Base-by-base conservation (phyloP, 2,888 invertebrate genomes). In the Hemithea aestivaria region DNA sequence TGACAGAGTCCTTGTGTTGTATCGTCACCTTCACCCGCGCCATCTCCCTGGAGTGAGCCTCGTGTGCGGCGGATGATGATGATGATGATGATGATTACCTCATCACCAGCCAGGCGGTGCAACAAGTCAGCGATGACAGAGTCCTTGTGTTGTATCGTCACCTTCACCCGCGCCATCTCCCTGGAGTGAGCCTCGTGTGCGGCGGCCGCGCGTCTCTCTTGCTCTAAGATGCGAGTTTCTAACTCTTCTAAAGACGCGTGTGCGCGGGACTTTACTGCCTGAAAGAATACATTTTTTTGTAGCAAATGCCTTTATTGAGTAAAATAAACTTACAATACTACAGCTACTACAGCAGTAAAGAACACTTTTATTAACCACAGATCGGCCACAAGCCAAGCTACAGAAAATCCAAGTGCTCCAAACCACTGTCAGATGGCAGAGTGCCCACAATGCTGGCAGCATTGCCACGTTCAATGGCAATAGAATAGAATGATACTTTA, bases 261-360 rank as follows among this genome's bases (percentile, higher is more conserved):
- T 0, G 89, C 89, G 10, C 84, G 81, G 10, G 82, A 70, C 53
- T 88, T 88, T 7, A 89, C 88, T 22, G 65, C 68, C 89, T 88
- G 25, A 1, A 6, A 6, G 11, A n/a, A 12, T 9, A 25, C 11
- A 20, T n/a, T 23, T 7, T 22, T 21, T 20, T n/a, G 10, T 4
- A 16, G 5, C 2, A 16, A 16, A 16, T 2, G 5, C 2, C 16
- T 16, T n/a, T n/a, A n/a, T n/a, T n/a, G n/a, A n/a, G n/a, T n/a
- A n/a, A n/a, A n/a, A n/a, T n/a, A n/a, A n/a, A n/a, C n/a, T n/a
- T n/a, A n/a, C n/a, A n/a, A n/a, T n/a, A n/a, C n/a, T n/a, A n/a
- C n/a, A n/a, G n/a, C n/a, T n/a, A n/a, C n/a, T n/a, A n/a, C n/a
- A n/a, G n/a, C n/a, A n/a, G n/a, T n/a, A n/a, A n/a, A n/a, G n/a